These are phyloP conservation scores for Rallus limicola DNA, from an alignment of 2,113 vertebrate genomes.

Conservation along the genomic window DNA sequence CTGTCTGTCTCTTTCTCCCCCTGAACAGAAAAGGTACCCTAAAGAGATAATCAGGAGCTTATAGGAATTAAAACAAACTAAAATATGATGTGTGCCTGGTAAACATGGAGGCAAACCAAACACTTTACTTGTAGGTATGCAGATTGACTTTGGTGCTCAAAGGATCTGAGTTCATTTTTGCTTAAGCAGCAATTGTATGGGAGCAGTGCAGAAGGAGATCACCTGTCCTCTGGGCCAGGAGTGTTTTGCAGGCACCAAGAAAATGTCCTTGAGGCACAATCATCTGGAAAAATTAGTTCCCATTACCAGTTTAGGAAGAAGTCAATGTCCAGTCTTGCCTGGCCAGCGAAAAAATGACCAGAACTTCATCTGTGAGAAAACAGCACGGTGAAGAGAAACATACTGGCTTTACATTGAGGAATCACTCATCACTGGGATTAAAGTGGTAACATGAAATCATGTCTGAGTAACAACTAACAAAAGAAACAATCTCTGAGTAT, in stretches of 20 bases:
- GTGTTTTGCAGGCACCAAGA: not conserved
- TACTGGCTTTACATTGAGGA: not conserved
- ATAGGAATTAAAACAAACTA: not conserved
- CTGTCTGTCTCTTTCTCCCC: not conserved
- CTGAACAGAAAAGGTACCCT: not conserved
- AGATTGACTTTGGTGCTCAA: not conserved
- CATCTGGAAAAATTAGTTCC: not conserved
- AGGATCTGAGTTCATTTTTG: not conserved
- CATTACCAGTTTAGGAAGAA: not conserved
- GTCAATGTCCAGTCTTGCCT: not conserved
- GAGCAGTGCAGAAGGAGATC: not conserved
- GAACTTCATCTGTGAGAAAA: not conserved
- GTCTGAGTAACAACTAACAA: conserved; percentile 6
- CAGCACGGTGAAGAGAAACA: not conserved
- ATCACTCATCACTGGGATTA: conserved; percentile 12
- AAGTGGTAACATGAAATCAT: conserved; percentile 2
- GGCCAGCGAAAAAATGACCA: not conserved
- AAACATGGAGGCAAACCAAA: not conserved
- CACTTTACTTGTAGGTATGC: not conserved
- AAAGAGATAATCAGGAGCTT: not conserved
- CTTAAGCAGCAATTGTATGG: not conserved
- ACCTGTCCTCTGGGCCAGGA: not conserved
- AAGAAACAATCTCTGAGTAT: not conserved
- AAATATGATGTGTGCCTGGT: not conserved
- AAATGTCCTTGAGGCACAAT: not conserved